Percentiles rank a stretch among this genome's conserved stretches.
Conservation (phyloP, 2,797 vertebrate species). For the Coregonus sp. region DNA sequence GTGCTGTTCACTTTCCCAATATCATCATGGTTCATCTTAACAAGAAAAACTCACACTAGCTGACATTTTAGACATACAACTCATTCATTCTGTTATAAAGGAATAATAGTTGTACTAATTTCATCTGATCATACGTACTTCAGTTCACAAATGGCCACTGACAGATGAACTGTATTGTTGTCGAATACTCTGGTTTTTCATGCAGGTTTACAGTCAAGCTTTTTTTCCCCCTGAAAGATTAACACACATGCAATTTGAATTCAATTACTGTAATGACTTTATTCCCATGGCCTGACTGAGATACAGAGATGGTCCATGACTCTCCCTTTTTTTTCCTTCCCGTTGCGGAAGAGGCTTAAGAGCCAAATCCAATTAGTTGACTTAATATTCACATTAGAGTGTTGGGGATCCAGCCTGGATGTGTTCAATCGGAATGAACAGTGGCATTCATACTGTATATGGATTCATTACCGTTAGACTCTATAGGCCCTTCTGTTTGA, state of each 20-base stretch:
- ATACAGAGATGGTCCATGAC: constrained; percentile 64
- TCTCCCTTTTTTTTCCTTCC: constrained; percentile 51
- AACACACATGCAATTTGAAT: constrained; percentile 65
- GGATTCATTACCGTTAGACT: too few relatives aligned
- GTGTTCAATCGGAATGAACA: constrained; percentile 19
- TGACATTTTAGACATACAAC: constrained; percentile 71
- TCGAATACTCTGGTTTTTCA: constrained; percentile 54
- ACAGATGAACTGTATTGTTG: constrained; percentile 63
- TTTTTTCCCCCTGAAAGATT: constrained; percentile 55
- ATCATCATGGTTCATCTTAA: constrained; percentile 24
- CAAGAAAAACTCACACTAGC: constrained; percentile 64
- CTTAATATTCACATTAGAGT: constrained; percentile 69
- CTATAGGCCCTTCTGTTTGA: not conserved
- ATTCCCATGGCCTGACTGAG: constrained; percentile 56
- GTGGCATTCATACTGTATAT: not conserved
- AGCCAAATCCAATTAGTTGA: constrained; percentile 72
- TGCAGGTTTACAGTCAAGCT: constrained; percentile 49
- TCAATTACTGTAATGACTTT: constrained; percentile 63
- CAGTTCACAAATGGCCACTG: constrained; percentile 69
- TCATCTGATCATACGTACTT: constrained; percentile 63
- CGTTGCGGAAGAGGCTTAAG: constrained; percentile 56
- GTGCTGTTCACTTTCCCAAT: not conserved
- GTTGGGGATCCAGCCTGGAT: constrained; percentile 48
- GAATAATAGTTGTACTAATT: constrained; percentile 38
- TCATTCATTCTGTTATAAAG: constrained; percentile 52